Evolutionary conservation across 1,140 invertebrate genomes (phyloP).

Genomic region (Fopius arisanus): DNA sequence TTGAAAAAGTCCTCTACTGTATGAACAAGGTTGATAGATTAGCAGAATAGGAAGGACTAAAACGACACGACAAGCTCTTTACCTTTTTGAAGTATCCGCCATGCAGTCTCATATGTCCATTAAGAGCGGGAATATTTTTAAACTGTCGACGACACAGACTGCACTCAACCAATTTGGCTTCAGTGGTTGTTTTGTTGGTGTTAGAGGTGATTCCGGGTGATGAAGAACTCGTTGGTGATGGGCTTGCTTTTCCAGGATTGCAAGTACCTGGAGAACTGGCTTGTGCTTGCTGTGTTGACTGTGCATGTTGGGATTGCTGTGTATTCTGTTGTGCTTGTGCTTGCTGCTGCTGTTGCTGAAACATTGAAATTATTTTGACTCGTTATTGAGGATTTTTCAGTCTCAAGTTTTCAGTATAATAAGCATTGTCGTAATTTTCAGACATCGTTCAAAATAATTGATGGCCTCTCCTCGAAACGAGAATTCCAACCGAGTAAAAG

Average conservation of each 20-base stretch:
- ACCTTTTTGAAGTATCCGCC: slow-evolving; percentile 97
- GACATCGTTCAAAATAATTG: neutral
- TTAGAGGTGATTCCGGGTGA: slow-evolving; percentile 55
- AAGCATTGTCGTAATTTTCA: neutral
- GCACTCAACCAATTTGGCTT: slow-evolving; percentile 88
- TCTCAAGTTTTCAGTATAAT: neutral
- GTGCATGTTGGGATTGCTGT: slow-evolving; percentile 35
- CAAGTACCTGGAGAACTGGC: slow-evolving; percentile 54
- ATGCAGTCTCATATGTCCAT: slow-evolving; percentile 96
- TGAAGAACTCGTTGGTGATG: slow-evolving; percentile 50
- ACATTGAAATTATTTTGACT: neutral
- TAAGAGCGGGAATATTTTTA: slow-evolving; percentile 95
- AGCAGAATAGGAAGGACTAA: neutral
- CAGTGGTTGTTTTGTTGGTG: slow-evolving; percentile 65
- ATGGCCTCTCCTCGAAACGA: neutral
- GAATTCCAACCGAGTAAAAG: slow-evolving; percentile 8
- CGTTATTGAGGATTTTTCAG: neutral
- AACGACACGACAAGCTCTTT: slow-evolving; percentile 22
- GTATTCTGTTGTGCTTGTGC: slow-evolving; percentile 25
- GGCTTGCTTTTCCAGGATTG: slow-evolving; percentile 55
- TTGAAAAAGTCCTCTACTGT: too few species aligned
- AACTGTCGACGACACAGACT: slow-evolving; percentile 93
- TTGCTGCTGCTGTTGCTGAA: slow-evolving; percentile 43
- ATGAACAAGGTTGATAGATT: neutral
- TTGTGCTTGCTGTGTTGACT: slow-evolving; percentile 47